Conservation (phyloP, 2,113 vertebrate species). For the Capreolus pygargus region DNA sequence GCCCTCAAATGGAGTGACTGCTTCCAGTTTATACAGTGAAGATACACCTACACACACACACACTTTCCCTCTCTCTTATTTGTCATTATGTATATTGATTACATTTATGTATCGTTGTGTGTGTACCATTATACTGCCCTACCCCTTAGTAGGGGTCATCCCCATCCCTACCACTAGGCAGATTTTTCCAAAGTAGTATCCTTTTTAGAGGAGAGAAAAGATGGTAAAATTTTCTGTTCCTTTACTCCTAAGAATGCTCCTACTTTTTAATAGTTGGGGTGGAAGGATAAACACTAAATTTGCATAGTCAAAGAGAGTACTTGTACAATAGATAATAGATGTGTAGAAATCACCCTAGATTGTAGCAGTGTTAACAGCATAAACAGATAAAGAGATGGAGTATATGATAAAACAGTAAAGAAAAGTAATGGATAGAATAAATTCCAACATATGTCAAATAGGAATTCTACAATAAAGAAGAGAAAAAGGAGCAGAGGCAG, state of each 20-base stretch:
- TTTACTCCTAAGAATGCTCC: neutral
- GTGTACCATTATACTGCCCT: neutral
- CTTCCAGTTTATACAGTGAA: neutral
- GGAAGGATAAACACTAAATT: neutral
- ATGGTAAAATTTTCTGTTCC: neutral
- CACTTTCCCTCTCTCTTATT: neutral
- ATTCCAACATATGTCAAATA: neutral
- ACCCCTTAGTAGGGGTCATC: neutral
- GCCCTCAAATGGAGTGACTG: neutral
- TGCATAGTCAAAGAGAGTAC: neutral
- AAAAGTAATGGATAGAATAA: neutral
- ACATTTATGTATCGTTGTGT: neutral
- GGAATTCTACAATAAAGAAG: neutral
- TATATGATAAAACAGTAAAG: neutral
- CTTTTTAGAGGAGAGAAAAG: neutral
- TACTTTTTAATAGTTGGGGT: neutral
- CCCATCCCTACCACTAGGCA: neutral
- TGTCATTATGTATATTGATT: neutral
- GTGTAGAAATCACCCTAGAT: neutral
- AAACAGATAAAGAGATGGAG: neutral
- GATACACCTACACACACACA: neutral
- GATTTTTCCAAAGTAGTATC: neutral
- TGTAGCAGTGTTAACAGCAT: neutral
- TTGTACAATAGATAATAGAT: neutral
- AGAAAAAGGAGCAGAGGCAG: neutral